phyloP scores from a whole-genome alignment of 2,797 vertebrate genomes.

The Valencia hispanica region DNA sequence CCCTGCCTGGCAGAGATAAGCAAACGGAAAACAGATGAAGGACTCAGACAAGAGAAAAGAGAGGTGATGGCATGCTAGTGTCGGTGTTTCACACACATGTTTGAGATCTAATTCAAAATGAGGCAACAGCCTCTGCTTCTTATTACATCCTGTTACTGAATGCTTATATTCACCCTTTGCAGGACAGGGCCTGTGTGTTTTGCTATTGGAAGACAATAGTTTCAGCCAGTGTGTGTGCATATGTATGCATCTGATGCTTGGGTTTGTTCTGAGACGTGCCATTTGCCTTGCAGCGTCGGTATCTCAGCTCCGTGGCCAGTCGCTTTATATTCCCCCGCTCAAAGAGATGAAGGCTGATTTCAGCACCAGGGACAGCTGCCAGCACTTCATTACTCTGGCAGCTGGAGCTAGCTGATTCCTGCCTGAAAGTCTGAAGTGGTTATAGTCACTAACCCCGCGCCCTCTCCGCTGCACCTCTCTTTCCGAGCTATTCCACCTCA shows the following conservation, averaged over 20 bases:
- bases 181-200: conserved; percentile 5
- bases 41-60: conserved; percentile 32
- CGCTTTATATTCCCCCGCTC: conserved; percentile 50
- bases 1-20: conserved; percentile 52
- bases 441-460: conserved; percentile 62
- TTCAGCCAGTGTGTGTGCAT: conserved; percentile 7
- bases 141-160: conserved; percentile 43
- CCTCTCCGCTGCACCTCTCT: conserved; percentile 48
- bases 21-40: conserved; percentile 39
- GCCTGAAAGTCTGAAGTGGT: conserved; percentile 62
- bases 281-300: conserved; percentile 57
- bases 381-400: conserved; percentile 66
- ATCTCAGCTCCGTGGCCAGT: conserved; percentile 59
- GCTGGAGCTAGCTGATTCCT: conserved; percentile 63
- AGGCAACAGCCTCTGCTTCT: conserved; percentile 46
- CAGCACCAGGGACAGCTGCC: conserved; percentile 72
- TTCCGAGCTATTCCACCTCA: conserved; percentile 47
- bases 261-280: conserved; percentile 46
- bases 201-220: conserved; percentile 29
- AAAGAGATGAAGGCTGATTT: conserved; percentile 67
- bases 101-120: conserved; percentile 48
- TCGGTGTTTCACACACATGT: conserved; percentile 16
- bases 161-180: conserved; percentile 23
- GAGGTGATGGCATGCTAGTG: background rate
- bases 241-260: conserved; percentile 60